Evolutionary conservation across 1,140 invertebrate genomes (phyloP).

Genomic region (Episyrphus balteatus): DNA sequence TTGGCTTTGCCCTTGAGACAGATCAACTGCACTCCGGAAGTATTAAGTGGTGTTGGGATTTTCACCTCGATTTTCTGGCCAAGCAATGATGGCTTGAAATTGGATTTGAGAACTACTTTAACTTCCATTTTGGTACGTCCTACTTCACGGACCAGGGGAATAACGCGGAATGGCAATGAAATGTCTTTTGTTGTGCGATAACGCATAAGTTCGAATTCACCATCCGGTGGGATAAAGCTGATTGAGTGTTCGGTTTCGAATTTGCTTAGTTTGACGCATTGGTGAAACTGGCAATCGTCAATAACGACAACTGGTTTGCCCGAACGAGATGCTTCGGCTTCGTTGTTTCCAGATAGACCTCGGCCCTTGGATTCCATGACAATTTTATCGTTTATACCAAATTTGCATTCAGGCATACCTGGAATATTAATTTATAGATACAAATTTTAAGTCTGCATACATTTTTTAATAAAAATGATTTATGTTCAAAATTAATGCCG

Average conservation of each 20-base stretch:
- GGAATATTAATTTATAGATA: neutral
- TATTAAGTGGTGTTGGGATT: conserved; percentile 97
- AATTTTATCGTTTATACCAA: conserved; percentile 99
- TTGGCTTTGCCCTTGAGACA: conserved; percentile 99
- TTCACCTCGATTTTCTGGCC: conserved; percentile 99
- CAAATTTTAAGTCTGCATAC: neutral
- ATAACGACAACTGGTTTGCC: conserved; percentile 96
- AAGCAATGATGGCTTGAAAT: conserved; percentile 95
- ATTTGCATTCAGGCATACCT: conserved; percentile 99
- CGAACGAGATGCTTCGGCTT: conserved; percentile 74
- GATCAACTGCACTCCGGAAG: conserved; percentile 96
- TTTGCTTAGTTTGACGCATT: conserved; percentile 98
- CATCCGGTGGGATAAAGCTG: conserved; percentile 98
- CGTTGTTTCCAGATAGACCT: conserved; percentile 54
- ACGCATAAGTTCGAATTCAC: conserved; percentile 99
- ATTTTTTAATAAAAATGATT: neutral
- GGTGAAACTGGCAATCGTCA: conserved; percentile 99
- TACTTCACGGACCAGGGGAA: conserved; percentile 94
- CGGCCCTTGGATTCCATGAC: conserved; percentile 95
- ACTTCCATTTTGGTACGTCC: conserved; percentile 99
- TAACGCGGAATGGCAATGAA: conserved; percentile 97
- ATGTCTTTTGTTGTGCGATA: conserved; percentile 99
- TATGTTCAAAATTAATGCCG: too few relatives aligned
- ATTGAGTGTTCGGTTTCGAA: conserved; percentile 99
- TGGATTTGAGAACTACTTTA: conserved; percentile 98